These are phyloP conservation scores for Garra rufa DNA, from an alignment of 2,113 vertebrate genomes.

Conservation along the genomic window DNA sequence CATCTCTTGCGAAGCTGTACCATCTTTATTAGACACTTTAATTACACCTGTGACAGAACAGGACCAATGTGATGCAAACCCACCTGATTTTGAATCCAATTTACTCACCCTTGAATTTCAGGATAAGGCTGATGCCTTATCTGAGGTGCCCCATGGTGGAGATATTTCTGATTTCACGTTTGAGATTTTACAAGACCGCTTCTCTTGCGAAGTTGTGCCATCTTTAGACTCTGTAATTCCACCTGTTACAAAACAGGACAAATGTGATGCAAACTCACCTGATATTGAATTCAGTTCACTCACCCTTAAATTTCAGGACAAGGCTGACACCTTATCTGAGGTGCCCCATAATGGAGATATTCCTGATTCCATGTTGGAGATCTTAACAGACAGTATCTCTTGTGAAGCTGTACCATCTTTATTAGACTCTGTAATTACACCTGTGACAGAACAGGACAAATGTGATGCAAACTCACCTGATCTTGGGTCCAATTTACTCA, in stretches of 20 bases:
- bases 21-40: not conserved
- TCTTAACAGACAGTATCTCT: not conserved
- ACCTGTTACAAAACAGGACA: not conserved
- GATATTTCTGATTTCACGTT: not conserved
- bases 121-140: no score
- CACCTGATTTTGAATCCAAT: not conserved
- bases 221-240: not conserved
- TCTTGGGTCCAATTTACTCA: no score
- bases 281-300: not conserved
- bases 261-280: not conserved
- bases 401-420: not conserved
- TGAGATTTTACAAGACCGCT: not conserved
- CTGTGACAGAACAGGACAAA: not conserved
- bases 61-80: not conserved
- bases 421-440: not conserved
- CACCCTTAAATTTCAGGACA: not conserved
- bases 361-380: not conserved
- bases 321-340: not conserved
- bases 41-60: not conserved
- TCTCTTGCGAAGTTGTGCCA: not conserved
- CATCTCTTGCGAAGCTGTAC: not conserved
- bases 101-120: not conserved
- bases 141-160: no score
- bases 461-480: no score
- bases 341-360: not conserved